These are phyloP conservation scores for Tachysurus fulvidraco DNA, from an alignment of 2,113 vertebrate genomes.

Conservation along the genomic window DNA sequence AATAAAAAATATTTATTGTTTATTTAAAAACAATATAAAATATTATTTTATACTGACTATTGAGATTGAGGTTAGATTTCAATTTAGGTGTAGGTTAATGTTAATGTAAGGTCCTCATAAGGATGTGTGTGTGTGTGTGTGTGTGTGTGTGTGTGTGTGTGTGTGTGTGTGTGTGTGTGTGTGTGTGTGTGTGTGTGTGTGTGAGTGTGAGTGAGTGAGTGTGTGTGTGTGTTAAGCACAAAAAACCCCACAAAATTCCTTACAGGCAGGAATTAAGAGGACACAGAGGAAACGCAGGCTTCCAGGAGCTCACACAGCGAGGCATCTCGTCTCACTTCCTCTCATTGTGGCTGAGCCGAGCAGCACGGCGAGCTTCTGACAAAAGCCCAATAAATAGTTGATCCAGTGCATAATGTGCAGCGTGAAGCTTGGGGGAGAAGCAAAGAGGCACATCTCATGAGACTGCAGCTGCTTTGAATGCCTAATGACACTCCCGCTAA, in stretches of 20 bases:
- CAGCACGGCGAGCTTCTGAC: constrained; percentile 67
- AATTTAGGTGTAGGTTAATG: neutral
- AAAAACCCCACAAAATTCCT: neutral
- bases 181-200: constrained; percentile 7
- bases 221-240: constrained; percentile 1
- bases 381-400: constrained; percentile 80
- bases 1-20: too few relatives aligned
- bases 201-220: neutral
- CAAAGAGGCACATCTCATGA: constrained; percentile 71
- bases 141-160: constrained; percentile 11
- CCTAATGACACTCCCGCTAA: constrained; percentile 77
- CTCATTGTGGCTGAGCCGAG: constrained; percentile 64
- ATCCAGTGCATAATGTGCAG: constrained; percentile 76
- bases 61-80: neutral
- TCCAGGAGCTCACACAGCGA: constrained; percentile 52
- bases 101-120: neutral
- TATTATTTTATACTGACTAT: neutral
- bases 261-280: neutral
- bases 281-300: constrained; percentile 47
- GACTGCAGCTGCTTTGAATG: constrained; percentile 77
- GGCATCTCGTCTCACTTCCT: constrained; percentile 56
- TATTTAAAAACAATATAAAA: neutral
- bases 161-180: constrained; percentile 5
- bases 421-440: constrained; percentile 68
- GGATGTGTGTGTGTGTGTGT: neutral